phyloP scores from a whole-genome alignment of 2,113 vertebrate genomes.

The Ursus arctos region DNA sequence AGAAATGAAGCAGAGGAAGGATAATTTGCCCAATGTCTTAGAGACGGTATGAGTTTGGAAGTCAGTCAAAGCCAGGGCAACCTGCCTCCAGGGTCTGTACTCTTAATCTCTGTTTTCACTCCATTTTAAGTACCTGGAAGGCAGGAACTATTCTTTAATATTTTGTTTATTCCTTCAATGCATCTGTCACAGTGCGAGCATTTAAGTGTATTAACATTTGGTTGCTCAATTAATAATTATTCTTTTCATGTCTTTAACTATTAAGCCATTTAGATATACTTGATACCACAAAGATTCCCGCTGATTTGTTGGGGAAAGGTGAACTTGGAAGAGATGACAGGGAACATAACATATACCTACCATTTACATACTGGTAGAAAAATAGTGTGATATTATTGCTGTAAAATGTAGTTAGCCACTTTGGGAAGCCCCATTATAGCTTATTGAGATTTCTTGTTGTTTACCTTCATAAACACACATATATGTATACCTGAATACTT shows the following conservation, averaged over 20 bases:
- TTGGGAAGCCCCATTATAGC: background rate
- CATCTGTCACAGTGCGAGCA: background rate
- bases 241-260: background rate
- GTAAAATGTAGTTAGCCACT: background rate
- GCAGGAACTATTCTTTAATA: background rate
- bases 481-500: background rate
- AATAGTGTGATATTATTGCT: background rate
- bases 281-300: accelerated
- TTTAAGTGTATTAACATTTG: background rate
- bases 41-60: background rate
- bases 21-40: background rate
- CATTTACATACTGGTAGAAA: background rate
- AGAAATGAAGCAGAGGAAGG: background rate
- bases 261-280: background rate
- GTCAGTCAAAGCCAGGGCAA: background rate
- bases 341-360: background rate
- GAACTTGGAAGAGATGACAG: background rate
- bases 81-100: background rate
- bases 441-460: background rate
- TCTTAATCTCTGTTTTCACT: background rate
- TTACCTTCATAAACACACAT: background rate
- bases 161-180: background rate
- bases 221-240: background rate
- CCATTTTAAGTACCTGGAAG: background rate
- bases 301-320: background rate